A percentile compares a stretch with the other conserved stretches of the same genome.
phyloP scores from a whole-genome alignment of 2,888 invertebrate genomes.

The Lochmaea capreae region DNA sequence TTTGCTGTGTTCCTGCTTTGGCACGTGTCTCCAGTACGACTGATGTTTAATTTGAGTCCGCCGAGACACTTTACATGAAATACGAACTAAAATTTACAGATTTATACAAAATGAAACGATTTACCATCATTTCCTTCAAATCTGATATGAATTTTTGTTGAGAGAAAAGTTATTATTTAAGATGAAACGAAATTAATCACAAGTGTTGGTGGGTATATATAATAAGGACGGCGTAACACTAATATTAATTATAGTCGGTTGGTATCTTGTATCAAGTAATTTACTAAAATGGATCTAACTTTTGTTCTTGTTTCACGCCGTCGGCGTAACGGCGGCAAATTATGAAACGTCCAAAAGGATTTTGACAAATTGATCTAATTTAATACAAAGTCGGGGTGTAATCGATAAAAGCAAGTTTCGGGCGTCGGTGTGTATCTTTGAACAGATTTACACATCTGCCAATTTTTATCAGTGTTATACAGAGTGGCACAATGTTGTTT shows the following conservation, averaged over 20 bases:
- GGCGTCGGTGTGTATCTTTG: conserved; percentile 36
- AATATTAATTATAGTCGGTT: conserved; percentile 50
- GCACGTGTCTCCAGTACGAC: no score
- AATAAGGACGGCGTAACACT: conserved; percentile 21
- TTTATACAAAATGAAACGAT: no score
- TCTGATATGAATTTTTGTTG: no score
- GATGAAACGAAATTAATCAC: background rate
- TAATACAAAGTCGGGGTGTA: conserved; percentile 52
- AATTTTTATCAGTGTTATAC: conserved; percentile 17
- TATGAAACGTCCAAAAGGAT: conserved; percentile 56
- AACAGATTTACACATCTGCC: conserved; percentile 27
- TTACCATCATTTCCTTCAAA: no score
- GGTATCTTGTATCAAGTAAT: conserved; percentile 53
- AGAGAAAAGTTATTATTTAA: background rate
- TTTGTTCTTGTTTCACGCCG: conserved; percentile 51
- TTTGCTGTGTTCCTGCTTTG: no score
- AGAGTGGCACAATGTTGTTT: no score
- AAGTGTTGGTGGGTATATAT: background rate
- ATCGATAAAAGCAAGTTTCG: conserved; percentile 48
- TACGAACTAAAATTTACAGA: no score
- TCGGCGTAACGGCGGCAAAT: conserved; percentile 49
- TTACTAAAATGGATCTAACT: conserved; percentile 53
- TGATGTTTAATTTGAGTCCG: no score
- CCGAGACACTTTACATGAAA: no score
- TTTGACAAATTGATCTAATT: conserved; percentile 60